Evolutionary conservation across 1,140 invertebrate species (phyloP).

Genomic region (Odontomachus brunneus): DNA sequence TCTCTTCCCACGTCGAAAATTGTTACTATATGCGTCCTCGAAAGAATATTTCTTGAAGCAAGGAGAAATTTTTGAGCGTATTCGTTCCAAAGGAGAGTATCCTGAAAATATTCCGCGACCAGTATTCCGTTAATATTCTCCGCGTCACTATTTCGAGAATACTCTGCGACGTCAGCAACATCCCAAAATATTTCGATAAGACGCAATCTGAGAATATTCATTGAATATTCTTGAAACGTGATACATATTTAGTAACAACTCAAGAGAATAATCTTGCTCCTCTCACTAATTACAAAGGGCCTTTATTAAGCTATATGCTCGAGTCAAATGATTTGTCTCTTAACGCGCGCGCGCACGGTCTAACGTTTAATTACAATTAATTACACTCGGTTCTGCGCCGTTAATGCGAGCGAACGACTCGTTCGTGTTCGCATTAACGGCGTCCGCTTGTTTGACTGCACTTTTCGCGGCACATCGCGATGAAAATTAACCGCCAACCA

Average conservation of each 20-base stretch:
- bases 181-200: no score
- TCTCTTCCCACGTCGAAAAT: not conserved
- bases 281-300: conserved; percentile 8
- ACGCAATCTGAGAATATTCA: no score
- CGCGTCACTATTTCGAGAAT: not conserved
- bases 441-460: not conserved
- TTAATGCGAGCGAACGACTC: not conserved
- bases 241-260: not conserved
- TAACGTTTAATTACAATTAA: conserved; percentile 47
- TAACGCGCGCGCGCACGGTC: not conserved
- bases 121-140: conserved; percentile 3
- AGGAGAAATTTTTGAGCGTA: not conserved
- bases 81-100: not conserved
- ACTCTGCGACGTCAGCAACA: not conserved
- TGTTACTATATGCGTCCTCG: not conserved
- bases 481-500: conserved; percentile 67
- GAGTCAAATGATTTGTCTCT: conserved; percentile 13
- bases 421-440: no score
- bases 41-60: not conserved
- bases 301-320: not conserved
- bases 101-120: not conserved
- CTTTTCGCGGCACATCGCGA: conserved; percentile 70
- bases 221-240: no score
- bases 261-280: not conserved
- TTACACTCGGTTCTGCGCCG: not conserved